Conservation (phyloP, 2,888 invertebrate genomes). For the Zootermopsis nevadensis region DNA sequence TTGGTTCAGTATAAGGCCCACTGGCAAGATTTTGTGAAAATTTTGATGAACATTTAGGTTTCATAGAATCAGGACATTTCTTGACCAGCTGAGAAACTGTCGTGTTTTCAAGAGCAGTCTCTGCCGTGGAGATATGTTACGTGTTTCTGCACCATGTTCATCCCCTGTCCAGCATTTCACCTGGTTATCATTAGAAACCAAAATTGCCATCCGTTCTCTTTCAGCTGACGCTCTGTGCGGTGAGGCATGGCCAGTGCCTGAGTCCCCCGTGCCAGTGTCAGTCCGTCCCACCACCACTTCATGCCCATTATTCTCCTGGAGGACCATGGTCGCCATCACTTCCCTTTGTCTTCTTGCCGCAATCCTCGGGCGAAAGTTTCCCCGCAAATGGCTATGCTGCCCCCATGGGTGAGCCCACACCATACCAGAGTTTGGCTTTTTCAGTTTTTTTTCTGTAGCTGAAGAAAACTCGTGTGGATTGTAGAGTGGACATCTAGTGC, state of each 20-base stretch:
- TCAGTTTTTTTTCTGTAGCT: constrained; percentile 9
- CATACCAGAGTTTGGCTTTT: constrained; percentile 38
- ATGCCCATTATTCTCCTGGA: constrained; percentile 43
- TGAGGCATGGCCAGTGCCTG: constrained; percentile 31
- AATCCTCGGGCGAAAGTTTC: constrained; percentile 40
- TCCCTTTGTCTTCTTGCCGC: constrained; percentile 43
- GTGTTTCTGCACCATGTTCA: too few relatives aligned
- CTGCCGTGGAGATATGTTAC: too few relatives aligned
- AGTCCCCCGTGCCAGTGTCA: constrained; percentile 36
- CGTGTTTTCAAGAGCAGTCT: too few relatives aligned
- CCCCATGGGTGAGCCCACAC: constrained; percentile 36
- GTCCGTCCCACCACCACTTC: constrained; percentile 39
- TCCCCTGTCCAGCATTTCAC: too few relatives aligned
- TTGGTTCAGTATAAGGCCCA: too few relatives aligned
- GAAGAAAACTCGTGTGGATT: constrained; percentile 19
- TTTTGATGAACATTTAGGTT: too few relatives aligned
- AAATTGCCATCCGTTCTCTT: constrained; percentile 35
- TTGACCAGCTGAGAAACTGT: too few relatives aligned
- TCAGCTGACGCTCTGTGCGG: constrained; percentile 19
- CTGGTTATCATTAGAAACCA: constrained; percentile 1
- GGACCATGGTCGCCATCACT: constrained; percentile 38
- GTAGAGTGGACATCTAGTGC: neutral
- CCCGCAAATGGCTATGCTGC: constrained; percentile 30
- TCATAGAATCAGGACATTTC: too few relatives aligned
- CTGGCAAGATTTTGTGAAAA: too few relatives aligned